phyloP scores from a whole-genome alignment of 2,113 vertebrate species.

The Hydropotes inermis region DNA sequence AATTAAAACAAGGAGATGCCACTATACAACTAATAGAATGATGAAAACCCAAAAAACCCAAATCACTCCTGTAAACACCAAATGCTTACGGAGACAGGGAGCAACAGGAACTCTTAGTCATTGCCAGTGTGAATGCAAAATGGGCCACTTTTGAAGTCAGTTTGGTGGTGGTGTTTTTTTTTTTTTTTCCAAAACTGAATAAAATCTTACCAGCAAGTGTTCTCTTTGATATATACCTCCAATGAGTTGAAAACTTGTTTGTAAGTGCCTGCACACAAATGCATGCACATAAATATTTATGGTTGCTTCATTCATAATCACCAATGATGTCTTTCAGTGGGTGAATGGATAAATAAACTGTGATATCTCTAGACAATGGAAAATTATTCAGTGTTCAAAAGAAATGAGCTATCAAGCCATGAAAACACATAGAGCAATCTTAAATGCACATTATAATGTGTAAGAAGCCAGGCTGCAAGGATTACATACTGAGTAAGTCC shows the following conservation, averaged over 20 bases:
- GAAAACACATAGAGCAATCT: not conserved
- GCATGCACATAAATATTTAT: not conserved
- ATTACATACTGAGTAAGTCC: not conserved
- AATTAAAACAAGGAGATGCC: not conserved
- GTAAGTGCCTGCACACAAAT: not conserved
- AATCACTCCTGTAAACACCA: not conserved
- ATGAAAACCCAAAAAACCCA: not conserved
- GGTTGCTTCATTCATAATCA: not conserved
- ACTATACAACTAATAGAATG: not conserved
- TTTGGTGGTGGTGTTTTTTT: accelerated
- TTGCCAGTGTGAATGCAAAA: not conserved
- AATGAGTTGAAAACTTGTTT: not conserved
- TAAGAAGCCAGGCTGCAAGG: not conserved
- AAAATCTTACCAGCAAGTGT: too few species aligned
- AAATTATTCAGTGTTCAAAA: not conserved
- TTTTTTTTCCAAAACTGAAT: not conserved
- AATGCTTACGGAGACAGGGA: not conserved
- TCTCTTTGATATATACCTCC: not conserved
- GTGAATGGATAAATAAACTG: not conserved
- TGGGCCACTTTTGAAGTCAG: not conserved
- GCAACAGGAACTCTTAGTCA: accelerated
- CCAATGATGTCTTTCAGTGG: not conserved
- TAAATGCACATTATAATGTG: not conserved
- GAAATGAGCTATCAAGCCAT: not conserved
- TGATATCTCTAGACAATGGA: not conserved